Evolutionary conservation across 2,113 vertebrate genomes (phyloP), one percentile per base, ranked within the genome.

Genomic region (Daphoenositta chrysoptera): DNA sequence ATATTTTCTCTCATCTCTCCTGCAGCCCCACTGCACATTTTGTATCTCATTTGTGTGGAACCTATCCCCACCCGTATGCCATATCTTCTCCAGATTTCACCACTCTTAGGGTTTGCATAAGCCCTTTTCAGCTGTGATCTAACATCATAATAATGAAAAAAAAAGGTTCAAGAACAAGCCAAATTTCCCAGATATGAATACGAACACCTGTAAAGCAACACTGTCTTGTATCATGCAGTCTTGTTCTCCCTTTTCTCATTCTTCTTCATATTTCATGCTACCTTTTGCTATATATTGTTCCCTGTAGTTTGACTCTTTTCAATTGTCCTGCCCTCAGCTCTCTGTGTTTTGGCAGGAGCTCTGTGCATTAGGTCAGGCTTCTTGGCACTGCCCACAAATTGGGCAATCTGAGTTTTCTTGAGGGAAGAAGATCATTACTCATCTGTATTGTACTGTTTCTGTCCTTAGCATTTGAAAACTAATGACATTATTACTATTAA

Each of bases 281-380:
- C 10, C 3, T 57, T 94, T 79, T 47, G 23, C 22, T 53, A 37
- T 1, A 1, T 33, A 40, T 27, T 48, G 1, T 48, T 48, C 15
- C 4, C 18, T 60, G 10, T 65, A 76, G 31, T 57, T 42, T 64
- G 53, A 68, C n/a, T 68, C 20, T 81, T 30, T 76, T 64, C 20
- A 7, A 0, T 27, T 0, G 0, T 47, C 31, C 18, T 72, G 15
- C 40, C 13, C 20, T 35, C 19, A 64, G 30, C 4, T 54, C 17
- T 44, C 28, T 47, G 11, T 0, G 0, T 64, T 91, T 90, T 79
- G 12, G 19, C 31, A 90, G 40, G 39, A 45, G 12, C 4, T 65
- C 57, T 53, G 23, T 60, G 35, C 27, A 26, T 79, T 75, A 79
- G n/a, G 40, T 70, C 58, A 82, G 53, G 37, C 22, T 61, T 70